Base-by-base conservation (phyloP, 2,113 vertebrate species). In the Monopterus albus region DNA sequence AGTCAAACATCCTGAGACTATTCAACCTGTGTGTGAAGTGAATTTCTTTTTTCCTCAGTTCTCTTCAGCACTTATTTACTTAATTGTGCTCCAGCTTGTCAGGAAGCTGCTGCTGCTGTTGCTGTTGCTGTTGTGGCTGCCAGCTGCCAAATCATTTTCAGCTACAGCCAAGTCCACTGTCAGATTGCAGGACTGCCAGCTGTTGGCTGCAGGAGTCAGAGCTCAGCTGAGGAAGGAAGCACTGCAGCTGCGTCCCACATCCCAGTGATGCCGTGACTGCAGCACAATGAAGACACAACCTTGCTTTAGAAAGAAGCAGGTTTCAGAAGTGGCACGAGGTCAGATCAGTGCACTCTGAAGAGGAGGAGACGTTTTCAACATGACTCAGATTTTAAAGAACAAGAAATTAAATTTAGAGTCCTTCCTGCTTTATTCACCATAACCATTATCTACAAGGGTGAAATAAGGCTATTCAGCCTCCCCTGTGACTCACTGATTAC, bases 81-180 rank as follows among this genome's bases (percentile, higher is more conserved):
- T 55, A 47, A n/a, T n/a, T n/a, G n/a, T n/a, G n/a, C n/a, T n/a
- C n/a, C 42, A 2, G 33, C 33, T 43, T 29, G 29, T 45, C 17
- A 5, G 43, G 55, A 59, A 81, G 58, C 53, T 47, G 18, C 35
- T n/a, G 69, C 60, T 56, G 64, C 56, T 25, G 45, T 49, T 62
- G 40, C 59, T 38, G 65, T n/a, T 56, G 56, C 14, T 51, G 75
- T 7, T 55, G 36, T 3, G 23, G 55, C 23, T 20, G 33, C 59
- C 35, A 18, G 45, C 61, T 82, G 78, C 85, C 72, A 84, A 84
- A 78, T 75, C 72, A 82, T 78, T 84, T 79, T 67, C 68, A 63
- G 60, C 75, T 17, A 12, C 59, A 33, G 75, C 81, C 85, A 84
- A 81, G 56, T 43, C 42, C 38, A 15, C 52, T 35, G 67, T 74